phyloP scores from a whole-genome alignment of 2,113 vertebrate species.

The Prinia subflava region DNA sequence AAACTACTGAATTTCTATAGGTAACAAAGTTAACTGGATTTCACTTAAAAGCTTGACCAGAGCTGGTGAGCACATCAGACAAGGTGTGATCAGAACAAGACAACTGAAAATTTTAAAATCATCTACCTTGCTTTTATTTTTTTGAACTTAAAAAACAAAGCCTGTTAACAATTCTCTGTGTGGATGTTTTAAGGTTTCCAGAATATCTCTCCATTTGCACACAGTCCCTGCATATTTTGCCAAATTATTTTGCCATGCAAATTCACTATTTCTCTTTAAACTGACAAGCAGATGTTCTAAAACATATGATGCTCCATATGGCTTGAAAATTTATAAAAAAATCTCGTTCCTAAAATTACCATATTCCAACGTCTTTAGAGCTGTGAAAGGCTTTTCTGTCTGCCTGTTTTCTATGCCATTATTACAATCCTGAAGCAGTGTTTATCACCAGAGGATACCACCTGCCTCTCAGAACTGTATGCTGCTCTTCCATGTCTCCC shows the following conservation, averaged over 20 bases:
- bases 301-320: slow-evolving; percentile 2
- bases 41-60: neutral
- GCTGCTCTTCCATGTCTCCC: neutral
- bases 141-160: neutral
- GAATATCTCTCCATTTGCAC: neutral
- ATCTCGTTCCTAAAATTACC: neutral
- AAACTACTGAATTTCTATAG: neutral
- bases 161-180: neutral
- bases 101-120: neutral
- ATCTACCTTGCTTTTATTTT: neutral
- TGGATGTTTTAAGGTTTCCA: neutral
- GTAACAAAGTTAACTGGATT: neutral
- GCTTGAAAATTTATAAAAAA: neutral
- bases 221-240: neutral
- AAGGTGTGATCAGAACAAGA: neutral
- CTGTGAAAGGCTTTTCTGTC: neutral
- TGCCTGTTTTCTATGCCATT: neutral
- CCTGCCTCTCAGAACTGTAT: neutral
- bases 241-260: neutral
- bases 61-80: neutral
- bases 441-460: neutral
- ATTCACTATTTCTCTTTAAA: slow-evolving; percentile 9
- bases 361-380: neutral
- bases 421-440: neutral
- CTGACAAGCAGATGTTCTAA: neutral